Base-by-base conservation (phyloP, 2,888 invertebrate species). In the Phengaris arion region DNA sequence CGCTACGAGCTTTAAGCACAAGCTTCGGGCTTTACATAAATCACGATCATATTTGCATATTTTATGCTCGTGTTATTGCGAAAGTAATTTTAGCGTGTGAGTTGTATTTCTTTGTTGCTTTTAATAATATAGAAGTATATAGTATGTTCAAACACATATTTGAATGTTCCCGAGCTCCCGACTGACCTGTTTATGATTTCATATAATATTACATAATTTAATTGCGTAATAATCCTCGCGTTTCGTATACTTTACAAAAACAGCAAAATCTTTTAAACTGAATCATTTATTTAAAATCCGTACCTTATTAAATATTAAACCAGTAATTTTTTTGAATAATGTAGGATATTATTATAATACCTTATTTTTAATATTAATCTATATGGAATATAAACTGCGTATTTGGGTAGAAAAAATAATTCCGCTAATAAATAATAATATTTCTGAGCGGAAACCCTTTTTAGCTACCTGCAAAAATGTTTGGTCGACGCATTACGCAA, bases 41-140 rank as follows among this genome's bases (percentile, higher is more conserved):
- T 69, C 69, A 46, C 15, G 15, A 69, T 69, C 48, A 48, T 48
- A 48, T 69, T 69, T 69, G 46, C 69, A 69, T 69, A n/a, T n/a
- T n/a, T 69, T 64, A 64, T 45, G 35, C 64, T 12, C 48, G 69
- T 48, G 69, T 46, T 69, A 69, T 69, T 69, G 46, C 69, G 48
- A 48, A 69, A 48, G 48, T 64, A 64, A 64, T 64, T 64, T 64
- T 64, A 64, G 64, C 64, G 35, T 45, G 64, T 45, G 64, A 64
- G 64, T 64, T 64, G 64, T 64, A 5, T 64, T 64, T 64, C 64
- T 64, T 7, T 52, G 64, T 64, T 64, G 64, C 59, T 64, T 64
- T 64, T 64, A 64, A 64, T 64, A 64, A 64, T 64, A 64, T 12
- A 45, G 5, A 0, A 6, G 8, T 48, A 5, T 12, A 35, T 45